phyloP scores from a whole-genome alignment of 2,797 vertebrate genomes.

The Tadarida brasiliensis region DNA sequence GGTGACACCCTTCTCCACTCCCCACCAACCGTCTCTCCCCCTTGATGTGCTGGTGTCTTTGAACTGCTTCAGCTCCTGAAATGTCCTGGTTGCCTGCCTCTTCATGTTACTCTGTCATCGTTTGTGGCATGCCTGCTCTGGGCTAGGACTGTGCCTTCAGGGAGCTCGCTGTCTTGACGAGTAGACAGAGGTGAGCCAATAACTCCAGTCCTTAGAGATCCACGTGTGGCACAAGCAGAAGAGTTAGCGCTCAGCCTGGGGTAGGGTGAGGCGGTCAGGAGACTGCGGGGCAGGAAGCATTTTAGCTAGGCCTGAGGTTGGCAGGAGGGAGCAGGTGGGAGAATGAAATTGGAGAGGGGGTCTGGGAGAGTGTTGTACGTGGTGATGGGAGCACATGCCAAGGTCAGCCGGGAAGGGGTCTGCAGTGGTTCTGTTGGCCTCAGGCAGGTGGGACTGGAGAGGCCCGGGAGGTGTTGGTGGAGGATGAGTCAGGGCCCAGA shows the following conservation, averaged over 20 bases:
- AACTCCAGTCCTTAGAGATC: neutral
- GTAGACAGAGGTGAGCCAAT: neutral
- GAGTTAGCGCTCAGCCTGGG: neutral
- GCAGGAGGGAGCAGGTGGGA: neutral
- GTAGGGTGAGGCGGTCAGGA: neutral
- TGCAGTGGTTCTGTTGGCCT: neutral
- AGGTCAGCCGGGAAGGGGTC: neutral
- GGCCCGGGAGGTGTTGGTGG: neutral
- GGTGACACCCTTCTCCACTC: neutral
- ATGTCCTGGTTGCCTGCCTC: neutral
- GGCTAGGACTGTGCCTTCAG: neutral
- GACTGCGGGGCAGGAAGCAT: neutral
- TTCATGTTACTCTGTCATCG: neutral
- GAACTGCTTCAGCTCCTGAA: neutral
- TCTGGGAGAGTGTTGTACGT: neutral
- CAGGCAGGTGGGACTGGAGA: neutral
- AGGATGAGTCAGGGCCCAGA: neutral
- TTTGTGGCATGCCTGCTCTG: neutral
- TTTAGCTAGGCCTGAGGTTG: neutral
- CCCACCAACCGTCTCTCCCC: neutral
- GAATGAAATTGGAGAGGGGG: neutral
- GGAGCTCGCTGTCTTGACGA: neutral
- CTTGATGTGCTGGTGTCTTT: neutral
- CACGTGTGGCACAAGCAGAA: no score
- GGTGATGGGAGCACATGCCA: neutral